Conservation (phyloP, 2,888 invertebrate genomes). For the Subacronicta megacephala region DNA sequence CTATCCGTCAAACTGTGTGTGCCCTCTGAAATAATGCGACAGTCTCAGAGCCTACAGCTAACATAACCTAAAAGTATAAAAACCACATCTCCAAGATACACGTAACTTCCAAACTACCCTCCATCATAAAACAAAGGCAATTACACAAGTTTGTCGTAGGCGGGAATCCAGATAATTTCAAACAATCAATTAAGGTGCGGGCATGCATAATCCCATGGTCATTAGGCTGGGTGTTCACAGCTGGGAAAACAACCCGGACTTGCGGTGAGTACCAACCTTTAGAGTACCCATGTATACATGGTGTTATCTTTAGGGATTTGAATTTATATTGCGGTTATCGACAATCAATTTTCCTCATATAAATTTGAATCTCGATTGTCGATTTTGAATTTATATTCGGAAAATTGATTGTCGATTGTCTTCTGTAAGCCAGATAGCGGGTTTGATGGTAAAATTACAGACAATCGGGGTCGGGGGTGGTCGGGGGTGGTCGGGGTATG, state of each 20-base stretch:
- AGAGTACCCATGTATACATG: slow-evolving; percentile 3
- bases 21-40: no score
- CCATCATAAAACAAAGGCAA: slow-evolving; percentile 42
- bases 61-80: slow-evolving; percentile 8
- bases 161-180: slow-evolving; percentile 47
- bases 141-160: slow-evolving; percentile 36
- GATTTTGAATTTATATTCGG: no score
- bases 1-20: no score
- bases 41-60: no score
- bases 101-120: slow-evolving; percentile 2
- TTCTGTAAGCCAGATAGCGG: no score
- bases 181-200: slow-evolving; percentile 57
- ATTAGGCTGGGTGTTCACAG: slow-evolving; percentile 53
- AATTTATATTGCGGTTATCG: no score
- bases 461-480: no score
- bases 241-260: slow-evolving; percentile 51
- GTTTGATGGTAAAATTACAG: no score
- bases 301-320: slow-evolving; percentile 29
- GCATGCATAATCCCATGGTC: slow-evolving; percentile 56
- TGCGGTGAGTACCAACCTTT: slow-evolving; percentile 29
- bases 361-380: no score
- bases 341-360: no score
- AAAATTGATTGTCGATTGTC: no score
- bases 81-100: slow-evolving; percentile 9
- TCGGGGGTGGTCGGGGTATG: no score